These are phyloP conservation scores for Nomia melanderi DNA, from an alignment of 1,140 invertebrate genomes.

Conservation along the genomic window DNA sequence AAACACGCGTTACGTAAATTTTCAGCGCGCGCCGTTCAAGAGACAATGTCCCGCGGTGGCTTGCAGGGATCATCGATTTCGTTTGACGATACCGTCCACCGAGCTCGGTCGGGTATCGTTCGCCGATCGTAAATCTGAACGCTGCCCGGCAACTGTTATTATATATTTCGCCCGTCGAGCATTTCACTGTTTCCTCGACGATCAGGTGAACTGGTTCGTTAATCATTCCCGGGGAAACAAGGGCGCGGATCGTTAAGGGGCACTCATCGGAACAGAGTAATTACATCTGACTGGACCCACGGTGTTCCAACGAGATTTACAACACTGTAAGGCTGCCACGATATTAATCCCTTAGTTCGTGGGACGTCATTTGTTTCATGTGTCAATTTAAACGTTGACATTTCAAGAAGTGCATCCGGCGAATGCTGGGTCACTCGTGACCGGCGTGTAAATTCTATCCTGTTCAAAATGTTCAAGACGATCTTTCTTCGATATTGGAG, in stretches of 20 bases:
- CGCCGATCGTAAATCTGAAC: conserved; percentile 21
- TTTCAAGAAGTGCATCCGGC: too few species aligned
- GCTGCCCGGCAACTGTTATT: conserved; percentile 9
- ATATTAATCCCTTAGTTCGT: too few species aligned
- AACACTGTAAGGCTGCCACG: conserved; percentile 7
- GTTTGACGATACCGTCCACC: background rate
- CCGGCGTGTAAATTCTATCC: too few species aligned
- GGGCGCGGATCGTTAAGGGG: conserved; percentile 43
- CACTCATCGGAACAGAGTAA: conserved; percentile 40
- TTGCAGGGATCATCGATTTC: too few species aligned
- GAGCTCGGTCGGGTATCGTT: background rate
- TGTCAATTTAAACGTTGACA: too few species aligned
- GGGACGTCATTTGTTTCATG: too few species aligned
- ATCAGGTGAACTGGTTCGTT: conserved; percentile 27
- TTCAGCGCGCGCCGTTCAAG: background rate
- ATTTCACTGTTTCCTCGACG: conserved; percentile 23
- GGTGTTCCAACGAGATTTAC: conserved; percentile 46
- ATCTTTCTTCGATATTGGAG: too few species aligned
- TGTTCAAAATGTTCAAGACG: too few species aligned
- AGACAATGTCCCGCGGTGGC: background rate
- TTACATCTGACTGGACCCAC: conserved; percentile 4
- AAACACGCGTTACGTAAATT: background rate
- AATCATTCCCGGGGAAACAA: conserved; percentile 32
- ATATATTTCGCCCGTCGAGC: conserved; percentile 19
- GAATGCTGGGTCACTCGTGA: too few species aligned